These are phyloP conservation scores for Catamblyrhynchus diadema DNA, from an alignment of 2,797 vertebrate genomes.

Conservation along the genomic window DNA sequence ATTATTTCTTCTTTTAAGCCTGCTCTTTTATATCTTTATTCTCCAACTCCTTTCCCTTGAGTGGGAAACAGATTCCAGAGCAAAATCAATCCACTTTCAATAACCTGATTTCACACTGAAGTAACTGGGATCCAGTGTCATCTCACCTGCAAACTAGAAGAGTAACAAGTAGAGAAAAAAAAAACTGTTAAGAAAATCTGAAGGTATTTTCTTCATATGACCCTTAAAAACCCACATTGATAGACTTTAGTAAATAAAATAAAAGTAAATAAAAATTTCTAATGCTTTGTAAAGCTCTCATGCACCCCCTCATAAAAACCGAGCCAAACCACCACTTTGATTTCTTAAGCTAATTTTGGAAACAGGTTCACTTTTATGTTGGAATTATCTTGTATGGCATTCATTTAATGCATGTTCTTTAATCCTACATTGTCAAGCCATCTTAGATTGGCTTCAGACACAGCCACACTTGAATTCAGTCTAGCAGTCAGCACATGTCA, in stretches of 20 bases:
- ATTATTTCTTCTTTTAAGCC: not conserved
- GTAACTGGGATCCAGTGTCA: not conserved
- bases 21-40: not conserved
- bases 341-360: not conserved
- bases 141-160: not conserved
- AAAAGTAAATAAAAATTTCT: not conserved
- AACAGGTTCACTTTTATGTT: not conserved
- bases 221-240: not conserved
- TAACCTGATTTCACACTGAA: not conserved
- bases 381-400: not conserved
- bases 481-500: not conserved
- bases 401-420: not conserved
- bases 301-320: not conserved
- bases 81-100: not conserved
- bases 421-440: not conserved
- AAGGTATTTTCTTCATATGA: not conserved
- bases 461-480: not conserved
- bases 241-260: not conserved
- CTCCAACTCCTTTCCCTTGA: not conserved
- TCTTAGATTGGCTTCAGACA: not conserved
- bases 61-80: not conserved
- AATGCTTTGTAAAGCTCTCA: not conserved
- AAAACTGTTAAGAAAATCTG: not conserved
- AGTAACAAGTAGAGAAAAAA: not conserved
- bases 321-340: not conserved